Evolutionary conservation across 2,888 invertebrate genomes (phyloP).

Genomic region (Nysson spinosus): DNA sequence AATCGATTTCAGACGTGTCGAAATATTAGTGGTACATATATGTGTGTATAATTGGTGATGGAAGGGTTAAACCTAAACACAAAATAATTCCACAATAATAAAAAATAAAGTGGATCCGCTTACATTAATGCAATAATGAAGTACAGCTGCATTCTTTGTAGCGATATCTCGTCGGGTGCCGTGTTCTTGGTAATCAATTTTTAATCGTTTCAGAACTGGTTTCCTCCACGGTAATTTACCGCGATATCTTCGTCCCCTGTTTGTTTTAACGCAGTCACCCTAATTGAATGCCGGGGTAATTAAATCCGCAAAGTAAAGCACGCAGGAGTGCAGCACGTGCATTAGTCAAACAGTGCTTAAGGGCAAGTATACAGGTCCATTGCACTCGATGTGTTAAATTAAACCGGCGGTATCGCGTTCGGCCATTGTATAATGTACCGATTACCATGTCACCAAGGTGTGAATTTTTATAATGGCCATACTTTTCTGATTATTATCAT

Average conservation of each 20-base stretch:
- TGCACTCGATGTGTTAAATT: conserved; percentile 12
- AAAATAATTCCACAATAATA: too few relatives aligned
- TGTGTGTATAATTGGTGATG: too few relatives aligned
- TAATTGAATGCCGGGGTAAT: conserved; percentile 15
- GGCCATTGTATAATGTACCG: neutral
- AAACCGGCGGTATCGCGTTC: neutral
- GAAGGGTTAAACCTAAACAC: too few relatives aligned
- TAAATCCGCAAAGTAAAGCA: conserved; percentile 14
- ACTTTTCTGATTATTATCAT: neutral
- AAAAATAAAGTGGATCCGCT: too few relatives aligned
- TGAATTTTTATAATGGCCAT: too few relatives aligned
- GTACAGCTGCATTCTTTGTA: too few relatives aligned
- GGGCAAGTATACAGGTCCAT: conserved; percentile 1
- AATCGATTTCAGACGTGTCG: too few relatives aligned
- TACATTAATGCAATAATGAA: too few relatives aligned
- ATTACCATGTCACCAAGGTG: neutral
- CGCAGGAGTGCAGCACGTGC: conserved; percentile 4
- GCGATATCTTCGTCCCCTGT: neutral
- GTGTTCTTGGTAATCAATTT: neutral
- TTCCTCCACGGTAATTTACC: neutral
- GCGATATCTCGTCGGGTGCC: too few relatives aligned
- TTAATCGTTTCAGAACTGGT: too few relatives aligned
- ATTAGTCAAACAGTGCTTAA: conserved; percentile 15
- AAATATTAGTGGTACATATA: too few relatives aligned
- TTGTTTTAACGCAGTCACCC: neutral